Percentiles rank a stretch among this genome's conserved stretches.
Conservation (phyloP, 1,140 invertebrate species). For the Magallana ariakensis region DNA sequence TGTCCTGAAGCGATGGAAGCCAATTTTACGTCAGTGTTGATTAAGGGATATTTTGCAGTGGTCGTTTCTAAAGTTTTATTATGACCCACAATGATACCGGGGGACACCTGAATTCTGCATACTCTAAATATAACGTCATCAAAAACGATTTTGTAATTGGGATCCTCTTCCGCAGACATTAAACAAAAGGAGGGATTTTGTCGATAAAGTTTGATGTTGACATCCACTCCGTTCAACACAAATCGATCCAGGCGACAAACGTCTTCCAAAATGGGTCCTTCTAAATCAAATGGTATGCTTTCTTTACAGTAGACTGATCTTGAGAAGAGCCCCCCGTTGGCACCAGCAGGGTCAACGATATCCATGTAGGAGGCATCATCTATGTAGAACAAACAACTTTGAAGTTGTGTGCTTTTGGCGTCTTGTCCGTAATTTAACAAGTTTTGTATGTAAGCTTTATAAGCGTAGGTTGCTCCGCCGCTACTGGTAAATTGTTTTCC, state of each 20-base stretch:
- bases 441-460: constrained; percentile 29
- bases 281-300: constrained; percentile 10
- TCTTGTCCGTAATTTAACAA: constrained; percentile 26
- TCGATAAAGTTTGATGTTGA: constrained; percentile 36
- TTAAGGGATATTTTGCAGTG: constrained; percentile 33
- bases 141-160: constrained; percentile 18
- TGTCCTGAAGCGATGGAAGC: not conserved
- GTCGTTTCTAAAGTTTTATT: constrained; percentile 20
- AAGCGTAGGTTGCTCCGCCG: constrained; percentile 10
- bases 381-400: not conserved
- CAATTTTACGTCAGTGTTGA: constrained; percentile 30
- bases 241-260: constrained; percentile 25
- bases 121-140: constrained; percentile 41
- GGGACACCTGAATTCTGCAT: constrained; percentile 19
- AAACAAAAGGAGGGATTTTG: constrained; percentile 16
- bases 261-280: constrained; percentile 6
- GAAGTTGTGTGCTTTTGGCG: not conserved
- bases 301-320: constrained; percentile 11
- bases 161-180: not conserved
- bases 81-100: constrained; percentile 14
- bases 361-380: constrained; percentile 34
- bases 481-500: not conserved
- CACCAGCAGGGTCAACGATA: not conserved
- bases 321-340: not conserved
- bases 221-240: constrained; percentile 39